These are phyloP conservation scores for Antechinus stuartii DNA, from an alignment of 2,113 vertebrate species.

Conservation along the genomic window DNA sequence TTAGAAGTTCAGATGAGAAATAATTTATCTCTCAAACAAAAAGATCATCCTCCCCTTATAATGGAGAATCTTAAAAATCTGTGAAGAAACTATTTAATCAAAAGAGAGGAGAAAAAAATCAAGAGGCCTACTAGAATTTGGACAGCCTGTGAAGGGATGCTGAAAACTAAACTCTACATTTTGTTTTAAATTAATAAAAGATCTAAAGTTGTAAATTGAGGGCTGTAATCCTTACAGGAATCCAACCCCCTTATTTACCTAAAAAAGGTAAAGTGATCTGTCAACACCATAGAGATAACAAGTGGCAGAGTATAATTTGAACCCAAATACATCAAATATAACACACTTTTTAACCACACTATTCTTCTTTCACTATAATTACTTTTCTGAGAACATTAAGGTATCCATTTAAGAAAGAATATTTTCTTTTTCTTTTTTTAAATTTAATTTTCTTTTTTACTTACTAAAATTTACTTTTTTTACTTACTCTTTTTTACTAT, in stretches of 20 bases:
- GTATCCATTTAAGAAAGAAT: background rate
- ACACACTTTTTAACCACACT: background rate
- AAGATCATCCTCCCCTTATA: background rate
- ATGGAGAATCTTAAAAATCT: background rate
- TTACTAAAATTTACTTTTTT: too few relatives aligned
- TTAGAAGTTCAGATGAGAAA: constrained; percentile 42
- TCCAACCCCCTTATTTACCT: background rate
- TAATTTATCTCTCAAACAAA: constrained; percentile 7
- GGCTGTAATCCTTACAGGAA: background rate
- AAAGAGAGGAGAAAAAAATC: background rate
- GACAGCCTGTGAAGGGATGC: constrained; percentile 1
- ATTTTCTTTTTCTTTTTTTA: too few relatives aligned
- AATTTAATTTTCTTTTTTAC: too few relatives aligned
- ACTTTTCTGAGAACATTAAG: background rate
- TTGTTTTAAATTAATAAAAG: background rate
- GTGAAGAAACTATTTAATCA: background rate
- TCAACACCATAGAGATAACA: background rate
- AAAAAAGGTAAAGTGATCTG: background rate
- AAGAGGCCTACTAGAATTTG: constrained; percentile 6
- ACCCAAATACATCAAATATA: background rate
- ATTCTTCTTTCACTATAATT: background rate
- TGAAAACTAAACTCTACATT: background rate
- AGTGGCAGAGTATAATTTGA: background rate
- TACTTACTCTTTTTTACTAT: too few relatives aligned
- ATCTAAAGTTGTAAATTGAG: background rate